phyloP scores from a whole-genome alignment of 2,113 vertebrate genomes.

The Oenanthe melanoleuca region DNA sequence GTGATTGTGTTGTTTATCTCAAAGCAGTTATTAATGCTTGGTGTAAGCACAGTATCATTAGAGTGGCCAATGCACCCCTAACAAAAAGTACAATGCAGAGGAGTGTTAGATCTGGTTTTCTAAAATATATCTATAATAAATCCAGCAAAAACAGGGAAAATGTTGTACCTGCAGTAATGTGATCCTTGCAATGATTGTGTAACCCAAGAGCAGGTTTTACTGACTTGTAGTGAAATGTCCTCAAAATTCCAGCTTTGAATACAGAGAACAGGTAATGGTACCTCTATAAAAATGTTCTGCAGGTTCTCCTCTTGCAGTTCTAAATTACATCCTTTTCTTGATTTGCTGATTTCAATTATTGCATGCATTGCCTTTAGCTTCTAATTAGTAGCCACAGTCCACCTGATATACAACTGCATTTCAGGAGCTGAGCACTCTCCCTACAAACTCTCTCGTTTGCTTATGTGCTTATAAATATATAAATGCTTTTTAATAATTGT shows the following conservation, averaged over 20 bases:
- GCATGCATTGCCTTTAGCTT: rapidly evolving
- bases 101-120: not conserved
- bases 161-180: not conserved
- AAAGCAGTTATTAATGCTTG: not conserved
- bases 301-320: not conserved
- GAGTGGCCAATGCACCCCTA: not conserved
- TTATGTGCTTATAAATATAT: rapidly evolving
- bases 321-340: not conserved
- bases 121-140: not conserved
- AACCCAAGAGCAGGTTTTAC: not conserved
- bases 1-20: not conserved
- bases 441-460: not conserved
- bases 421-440: not conserved
- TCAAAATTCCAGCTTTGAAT: not conserved
- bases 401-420: not conserved
- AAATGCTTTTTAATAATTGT: not conserved
- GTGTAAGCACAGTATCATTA: not conserved
- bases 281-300: not conserved
- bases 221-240: not conserved
- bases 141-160: not conserved
- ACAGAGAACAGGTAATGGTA: not conserved
- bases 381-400: rapidly evolving
- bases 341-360: not conserved
- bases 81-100: not conserved
- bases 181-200: not conserved